Evolutionary conservation across 2,113 vertebrate species (phyloP), one percentile per base, ranked within the genome.

Genomic region (Hippocampus zosterae): DNA sequence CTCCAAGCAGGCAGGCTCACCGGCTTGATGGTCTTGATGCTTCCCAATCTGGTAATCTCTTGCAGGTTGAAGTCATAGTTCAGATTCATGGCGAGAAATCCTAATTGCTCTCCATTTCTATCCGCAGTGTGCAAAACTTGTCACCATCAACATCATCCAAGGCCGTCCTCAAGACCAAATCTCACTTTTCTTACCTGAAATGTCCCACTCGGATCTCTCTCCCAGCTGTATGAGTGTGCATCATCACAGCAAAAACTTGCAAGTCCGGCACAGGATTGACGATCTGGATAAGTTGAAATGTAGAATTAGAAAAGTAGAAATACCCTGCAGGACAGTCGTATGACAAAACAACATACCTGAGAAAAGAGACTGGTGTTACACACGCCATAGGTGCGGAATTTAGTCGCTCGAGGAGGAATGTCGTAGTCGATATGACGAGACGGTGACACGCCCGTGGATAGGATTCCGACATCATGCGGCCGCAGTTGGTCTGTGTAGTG

Each of bases 151-250:
- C 42, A 13, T 10, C 42, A 10, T 37, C 33, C 6, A 13, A 40
- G 19, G 21, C 23, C 12, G n/a, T 33, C 1, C 2, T 21, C 10
- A 63, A 13, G 4, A 18, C 1, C 9, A 4, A 13, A 5, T 25
- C 12, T 41, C 5, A 37, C 68, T 9, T 70, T 65, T 67, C 68
- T 87, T 85, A 94, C 94, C 87, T 87, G 81, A 92, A 94, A 0
- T 92, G 92, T 29, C 85, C 88, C 0, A 89, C 87, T 88, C 90
- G 84, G 71, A 94, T 46, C 69, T 91, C 88, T 19, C 83, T 87
- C 23, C 93, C 94, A 25, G 92, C 87, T 68, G 94, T 59, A 75
- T 94, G 94, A 21, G 92, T 94, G 81, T 95, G 94, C 61, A 95
- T 72, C n/a, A 92, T 3, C 59, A 85, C 90, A n/a, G 87, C 84